phyloP scores from a whole-genome alignment of 2,113 vertebrate species.

The Merops nubicus region DNA sequence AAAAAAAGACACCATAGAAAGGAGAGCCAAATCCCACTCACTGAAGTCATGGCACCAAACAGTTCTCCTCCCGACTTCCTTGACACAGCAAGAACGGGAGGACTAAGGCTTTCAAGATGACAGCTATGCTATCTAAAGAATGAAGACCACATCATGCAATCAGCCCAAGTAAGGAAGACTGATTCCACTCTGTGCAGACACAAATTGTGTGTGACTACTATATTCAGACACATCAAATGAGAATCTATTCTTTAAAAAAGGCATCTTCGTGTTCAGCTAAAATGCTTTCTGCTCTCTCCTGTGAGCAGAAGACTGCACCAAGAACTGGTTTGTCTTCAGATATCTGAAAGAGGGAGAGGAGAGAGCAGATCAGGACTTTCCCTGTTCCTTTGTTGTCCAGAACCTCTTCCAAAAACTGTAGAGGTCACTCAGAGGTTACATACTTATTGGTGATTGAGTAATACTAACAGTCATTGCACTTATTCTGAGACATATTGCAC shows the following conservation, averaged over 20 bases:
- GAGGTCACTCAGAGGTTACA: not conserved
- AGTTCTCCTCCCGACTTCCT: not conserved
- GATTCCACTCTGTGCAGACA: not conserved
- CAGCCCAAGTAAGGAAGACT: not conserved
- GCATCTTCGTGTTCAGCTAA: not conserved
- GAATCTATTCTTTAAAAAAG: not conserved
- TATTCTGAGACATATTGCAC: not conserved
- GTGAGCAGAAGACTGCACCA: not conserved
- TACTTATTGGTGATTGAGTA: not conserved
- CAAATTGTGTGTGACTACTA: not conserved
- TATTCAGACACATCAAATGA: not conserved
- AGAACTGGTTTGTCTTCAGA: not conserved
- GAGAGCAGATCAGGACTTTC: not conserved
- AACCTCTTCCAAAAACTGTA: not conserved
- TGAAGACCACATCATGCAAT: not conserved
- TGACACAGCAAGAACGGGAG: not conserved
- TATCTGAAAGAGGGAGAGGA: not conserved
- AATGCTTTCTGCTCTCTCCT: not conserved
- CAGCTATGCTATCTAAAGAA: not conserved
- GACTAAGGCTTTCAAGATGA: not conserved
- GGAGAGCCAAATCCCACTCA: not conserved
- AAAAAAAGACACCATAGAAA: not conserved
- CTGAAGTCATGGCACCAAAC: fast-evolving
- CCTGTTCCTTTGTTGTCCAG: not conserved
- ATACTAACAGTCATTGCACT: not conserved